Evolutionary conservation across 2,888 invertebrate species (phyloP), one percentile per base, ranked within the genome.

Genomic region (Protonemura montana): DNA sequence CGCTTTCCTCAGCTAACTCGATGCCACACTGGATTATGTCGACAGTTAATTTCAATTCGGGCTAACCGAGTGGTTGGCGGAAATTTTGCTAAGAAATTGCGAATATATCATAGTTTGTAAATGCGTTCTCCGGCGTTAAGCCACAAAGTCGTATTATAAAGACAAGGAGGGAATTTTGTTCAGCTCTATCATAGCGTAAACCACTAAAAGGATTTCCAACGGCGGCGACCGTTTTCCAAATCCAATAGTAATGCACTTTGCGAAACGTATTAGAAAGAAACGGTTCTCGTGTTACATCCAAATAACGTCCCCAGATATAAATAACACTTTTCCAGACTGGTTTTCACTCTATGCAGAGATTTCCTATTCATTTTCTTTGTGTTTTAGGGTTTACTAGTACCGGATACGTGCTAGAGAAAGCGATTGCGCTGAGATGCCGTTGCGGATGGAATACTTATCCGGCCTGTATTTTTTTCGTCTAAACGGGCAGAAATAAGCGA

Each of bases 51-150:
- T 59, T 59, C 59, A 59, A 59, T 59, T 59, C 59, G 59, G 13
- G 21, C 59, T 21, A 59, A 10, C 6, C 59, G 35, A 35, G 35
- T 35, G 10, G 35, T 41, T 3, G 59, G 59, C 59, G 59, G 5
- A 35, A 21, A 21, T 16, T 59, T 21, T 21, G 3, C 59, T 2
- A 59, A 59, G 59, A 59, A 59, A 59, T 59, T 59, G 21, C 59
- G 59, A 59, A 59, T 59, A 59, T 59, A 59, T 59, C 59, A 59
- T 59, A 10, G 59, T 59, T 59, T 59, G 59, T 59, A 59, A 59
- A 16, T n/a, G n/a, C n/a, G n/a, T n/a, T n/a, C n/a, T n/a, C n/a
- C n/a, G n/a, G 59, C 59, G 59, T 10, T 59, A 1, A 2, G 1
- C 1, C 21, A 59, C 13, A 59, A 21, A 3, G 59, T 16, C 21